These are phyloP conservation scores for Erpornis zantholeuca DNA, from an alignment of 2,113 vertebrate species.

Conservation along the genomic window DNA sequence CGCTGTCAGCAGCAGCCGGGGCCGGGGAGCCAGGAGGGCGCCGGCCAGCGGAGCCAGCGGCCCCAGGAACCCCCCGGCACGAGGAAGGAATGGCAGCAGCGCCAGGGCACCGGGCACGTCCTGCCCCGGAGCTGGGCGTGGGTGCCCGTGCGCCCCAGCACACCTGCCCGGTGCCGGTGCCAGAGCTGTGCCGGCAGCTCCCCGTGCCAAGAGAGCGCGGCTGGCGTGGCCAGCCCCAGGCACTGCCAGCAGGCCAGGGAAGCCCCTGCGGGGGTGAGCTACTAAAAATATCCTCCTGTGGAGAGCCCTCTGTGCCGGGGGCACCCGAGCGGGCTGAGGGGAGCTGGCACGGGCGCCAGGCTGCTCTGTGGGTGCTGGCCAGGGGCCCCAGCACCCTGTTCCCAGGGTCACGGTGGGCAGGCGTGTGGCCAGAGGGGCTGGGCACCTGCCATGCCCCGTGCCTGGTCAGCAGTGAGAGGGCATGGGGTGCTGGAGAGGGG, in stretches of 20 bases:
- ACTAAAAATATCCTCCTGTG: neutral
- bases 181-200: neutral
- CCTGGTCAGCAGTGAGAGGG: neutral
- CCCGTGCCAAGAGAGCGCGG: neutral
- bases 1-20: neutral
- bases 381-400: rapidly evolving
- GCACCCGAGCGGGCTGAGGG: rapidly evolving
- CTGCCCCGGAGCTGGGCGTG: neutral
- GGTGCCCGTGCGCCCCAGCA: rapidly evolving
- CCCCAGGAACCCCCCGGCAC: neutral
- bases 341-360: neutral
- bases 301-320: neutral
- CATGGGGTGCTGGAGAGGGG: neutral
- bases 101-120: neutral
- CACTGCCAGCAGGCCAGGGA: neutral
- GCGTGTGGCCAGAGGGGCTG: neutral
- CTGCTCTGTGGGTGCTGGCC: neutral
- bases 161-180: neutral
- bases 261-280: neutral
- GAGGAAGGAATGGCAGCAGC: rapidly evolving
- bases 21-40: neutral
- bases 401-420: neutral
- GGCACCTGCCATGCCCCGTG: rapidly evolving
- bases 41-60: neutral
- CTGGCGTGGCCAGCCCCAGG: neutral